A percentile compares a stretch with the other conserved stretches of the same genome.
phyloP scores from a whole-genome alignment of 2,797 vertebrate species.

The Balearica regulorum region DNA sequence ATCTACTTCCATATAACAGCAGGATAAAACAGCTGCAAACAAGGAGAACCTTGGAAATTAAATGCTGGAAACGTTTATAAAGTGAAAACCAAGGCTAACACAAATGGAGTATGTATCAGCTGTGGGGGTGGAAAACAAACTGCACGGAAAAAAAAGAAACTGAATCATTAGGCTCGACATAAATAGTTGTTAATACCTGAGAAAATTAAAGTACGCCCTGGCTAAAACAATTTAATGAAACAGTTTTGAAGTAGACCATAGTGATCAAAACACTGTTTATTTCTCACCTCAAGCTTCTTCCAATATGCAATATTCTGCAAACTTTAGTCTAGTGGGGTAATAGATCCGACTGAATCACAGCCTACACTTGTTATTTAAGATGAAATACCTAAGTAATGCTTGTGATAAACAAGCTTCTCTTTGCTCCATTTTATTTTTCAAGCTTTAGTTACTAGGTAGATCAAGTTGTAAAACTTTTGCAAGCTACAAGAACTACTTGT shows the following conservation, averaged over 20 bases:
- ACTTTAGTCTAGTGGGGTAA: neutral
- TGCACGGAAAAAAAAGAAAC: neutral
- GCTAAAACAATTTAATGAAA: neutral
- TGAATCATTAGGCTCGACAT: neutral
- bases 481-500: neutral
- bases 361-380: neutral
- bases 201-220: neutral
- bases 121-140: slow-evolving; percentile 34
- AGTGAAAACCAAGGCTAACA: slow-evolving; percentile 32
- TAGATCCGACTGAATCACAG: neutral
- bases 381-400: neutral
- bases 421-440: neutral
- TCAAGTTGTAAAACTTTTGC: neutral
- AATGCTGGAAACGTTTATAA: slow-evolving; percentile 61
- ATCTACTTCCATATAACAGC: slow-evolving; percentile 25
- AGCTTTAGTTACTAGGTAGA: neutral
- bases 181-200: neutral
- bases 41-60: slow-evolving; percentile 31
- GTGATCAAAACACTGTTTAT: neutral
- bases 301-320: neutral
- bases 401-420: neutral
- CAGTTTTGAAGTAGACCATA: neutral
- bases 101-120: slow-evolving; percentile 18
- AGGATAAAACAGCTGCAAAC: slow-evolving; percentile 56
- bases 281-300: neutral